Evolutionary conservation across 2,888 invertebrate species (phyloP), one percentile per base, ranked within the genome.

Genomic region (Nysson spinosus): DNA sequence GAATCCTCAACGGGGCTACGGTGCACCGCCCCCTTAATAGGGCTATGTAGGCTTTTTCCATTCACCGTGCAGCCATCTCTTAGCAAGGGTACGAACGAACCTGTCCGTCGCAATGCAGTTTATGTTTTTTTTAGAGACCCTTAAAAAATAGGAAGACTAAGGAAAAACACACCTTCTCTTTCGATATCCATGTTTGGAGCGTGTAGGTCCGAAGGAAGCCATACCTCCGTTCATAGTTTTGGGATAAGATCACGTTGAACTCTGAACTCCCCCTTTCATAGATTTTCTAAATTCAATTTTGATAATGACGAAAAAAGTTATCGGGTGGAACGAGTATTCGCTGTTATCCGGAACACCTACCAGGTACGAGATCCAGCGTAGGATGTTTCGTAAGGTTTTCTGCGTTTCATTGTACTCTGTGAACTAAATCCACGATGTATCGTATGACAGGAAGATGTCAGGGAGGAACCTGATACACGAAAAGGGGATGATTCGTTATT

Each of bases 21-120:
- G 72, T 79, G 80, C 81, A 75, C 85, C 87, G 87, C 87, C 87
- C 87, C 83, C 83, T 87, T 87, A 87, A 87, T 87, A 83, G 90
- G 89, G 83, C 83, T 83, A 79, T 80, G 80, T 75, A 73, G 79
- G 77, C 79, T 83, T 87, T 87, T 83, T 87, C 77, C 76, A 89
- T 80, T 77, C 80, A 78, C 67, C 39, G 75, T 85, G 81, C 77
- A 72, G 82, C 85, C 85, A 85, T 85, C 85, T 85, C 71, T 71
- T 73, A 76, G 72, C 44, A 30, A 51, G 47, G 51, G 22, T 42
- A 55, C 26, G 55, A 75, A 80, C 72, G 62, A 66, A 56, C 34
- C 52, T 11, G 11, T 6, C 47, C 46, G 50, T 17, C 16, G 30
- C 67, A 69, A 57, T 60, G 69, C 56, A 67, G 70, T 42, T 47